Conservation (phyloP, 2,888 invertebrate genomes). For the Notodonta dromedarius region DNA sequence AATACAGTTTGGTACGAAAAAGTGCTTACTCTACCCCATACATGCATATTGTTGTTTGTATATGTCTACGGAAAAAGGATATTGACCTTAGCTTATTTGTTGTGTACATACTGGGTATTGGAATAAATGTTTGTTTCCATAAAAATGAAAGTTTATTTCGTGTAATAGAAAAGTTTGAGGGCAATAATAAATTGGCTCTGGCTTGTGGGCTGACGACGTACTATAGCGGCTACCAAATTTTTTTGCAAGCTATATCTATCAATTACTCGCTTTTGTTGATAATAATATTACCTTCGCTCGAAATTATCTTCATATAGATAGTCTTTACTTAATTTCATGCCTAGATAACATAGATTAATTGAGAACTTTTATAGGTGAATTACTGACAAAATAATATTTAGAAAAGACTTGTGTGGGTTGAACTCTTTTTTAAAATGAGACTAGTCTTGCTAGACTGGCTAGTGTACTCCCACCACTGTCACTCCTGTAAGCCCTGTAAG, state of each 20-base stretch:
- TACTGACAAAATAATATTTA: constrained; percentile 6
- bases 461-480: too few relatives aligned
- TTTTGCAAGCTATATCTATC: constrained; percentile 5
- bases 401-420: background rate
- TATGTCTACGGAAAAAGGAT: background rate
- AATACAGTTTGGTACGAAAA: constrained; percentile 20
- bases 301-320: constrained; percentile 27
- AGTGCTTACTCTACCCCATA: constrained; percentile 11
- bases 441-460: too few relatives aligned
- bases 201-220: background rate
- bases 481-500: too few relatives aligned
- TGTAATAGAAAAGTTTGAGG: background rate
- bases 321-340: constrained; percentile 24
- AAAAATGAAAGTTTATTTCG: background rate
- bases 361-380: constrained; percentile 23
- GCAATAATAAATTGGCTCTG: background rate
- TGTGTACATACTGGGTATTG: background rate
- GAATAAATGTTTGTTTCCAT: background rate
- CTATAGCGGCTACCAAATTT: constrained; percentile 12
- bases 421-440: background rate
- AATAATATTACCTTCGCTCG: constrained; percentile 7
- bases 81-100: constrained; percentile 5
- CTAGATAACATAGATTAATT: constrained; percentile 36
- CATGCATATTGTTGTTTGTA: constrained; percentile 5
- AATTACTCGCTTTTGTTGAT: background rate